phyloP scores from a whole-genome alignment of 2,113 vertebrate genomes.

The Ploceus nigricollis region DNA sequence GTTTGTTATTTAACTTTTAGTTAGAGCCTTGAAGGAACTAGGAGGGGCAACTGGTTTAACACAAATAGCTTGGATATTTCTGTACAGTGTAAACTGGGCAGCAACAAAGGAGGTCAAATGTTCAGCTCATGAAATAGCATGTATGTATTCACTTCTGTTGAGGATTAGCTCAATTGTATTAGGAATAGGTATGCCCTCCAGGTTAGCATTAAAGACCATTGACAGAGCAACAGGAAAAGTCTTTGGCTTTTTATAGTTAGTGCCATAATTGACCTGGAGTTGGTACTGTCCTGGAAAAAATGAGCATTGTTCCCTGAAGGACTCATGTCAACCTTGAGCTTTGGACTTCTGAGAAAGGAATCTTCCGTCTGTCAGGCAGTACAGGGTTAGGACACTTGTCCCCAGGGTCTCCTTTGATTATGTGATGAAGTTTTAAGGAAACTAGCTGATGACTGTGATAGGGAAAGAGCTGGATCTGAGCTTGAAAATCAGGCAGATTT shows the following conservation, averaged over 20 bases:
- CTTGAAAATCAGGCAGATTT: constrained; percentile 25
- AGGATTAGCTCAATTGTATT: neutral
- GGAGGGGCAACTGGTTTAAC: constrained; percentile 20
- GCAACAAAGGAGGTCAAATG: constrained; percentile 64
- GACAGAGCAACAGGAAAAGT: constrained; percentile 48
- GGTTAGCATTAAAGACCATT: constrained; percentile 37
- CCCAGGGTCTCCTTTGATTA: constrained; percentile 18
- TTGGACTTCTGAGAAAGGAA: constrained; percentile 11
- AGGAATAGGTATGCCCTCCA: neutral
- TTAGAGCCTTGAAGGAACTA: constrained; percentile 49
- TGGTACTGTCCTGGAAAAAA: constrained; percentile 37
- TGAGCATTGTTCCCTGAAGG: constrained; percentile 26
- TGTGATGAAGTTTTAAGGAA: constrained; percentile 58
- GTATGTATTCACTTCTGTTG: neutral
- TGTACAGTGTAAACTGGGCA: constrained; percentile 17
- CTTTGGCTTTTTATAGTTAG: constrained; percentile 29
- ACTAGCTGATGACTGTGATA: constrained; percentile 5
- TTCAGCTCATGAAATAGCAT: constrained; percentile 49
- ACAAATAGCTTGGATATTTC: constrained; percentile 67
- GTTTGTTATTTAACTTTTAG: constrained; percentile 69
- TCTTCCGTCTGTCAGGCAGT: constrained; percentile 22
- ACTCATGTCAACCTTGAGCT: constrained; percentile 41
- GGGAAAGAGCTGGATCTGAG: neutral
- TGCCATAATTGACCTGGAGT: neutral
- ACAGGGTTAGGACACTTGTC: constrained; percentile 4